Base-by-base conservation (phyloP, 2,888 invertebrate genomes). In the Brachynemurus nebulosus region DNA sequence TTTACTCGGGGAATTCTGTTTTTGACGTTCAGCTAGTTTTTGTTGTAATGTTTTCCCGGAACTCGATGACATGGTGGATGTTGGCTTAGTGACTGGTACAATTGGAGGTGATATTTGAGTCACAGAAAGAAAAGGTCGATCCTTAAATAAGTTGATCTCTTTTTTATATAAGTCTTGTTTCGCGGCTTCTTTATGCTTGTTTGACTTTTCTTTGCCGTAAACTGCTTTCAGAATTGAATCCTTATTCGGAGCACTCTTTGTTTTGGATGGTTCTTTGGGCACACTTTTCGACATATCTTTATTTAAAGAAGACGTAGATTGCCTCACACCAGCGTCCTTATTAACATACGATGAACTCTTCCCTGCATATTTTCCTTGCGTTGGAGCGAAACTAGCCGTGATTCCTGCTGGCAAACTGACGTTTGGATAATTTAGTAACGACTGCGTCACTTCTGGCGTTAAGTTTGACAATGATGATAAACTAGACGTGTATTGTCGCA, bases 1-100 rank as follows among this genome's bases (percentile, higher is more conserved):
- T 36, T 20, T 43, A 18, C 17, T 55, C 11, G 50, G 54, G 20
- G 55, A 52, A 30, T 58, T 59, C 47, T 64, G 63, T 54, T 79
- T 78, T 49, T 78, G 74, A 46, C 73, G 67, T 50, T 80, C 79
- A 0, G 78, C 79, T 44, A 80, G 59, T 58, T 78, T 79, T 56
- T 80, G 78, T 54, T 80, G 79, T 45, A 80, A 57, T 1, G 80
- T 79, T 62, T 79, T 79, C 1, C 72, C 72, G 1, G 76, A 71
- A 52, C 71, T 73, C 2, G 64, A 62, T 55, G 68, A 25, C n/a
- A n/a, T n/a, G n/a, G n/a, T n/a, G n/a, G n/a, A n/a, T 27, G 35
- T 12, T 11, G 44, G 41, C n/a, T 23, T 14, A 8, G 41, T 38
- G 35, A 21, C 42, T 7, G 42, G 46, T 42, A 38, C 36, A 20